Base-by-base conservation (phyloP, 2,888 invertebrate species). In the Leptogaster cylindrica region DNA sequence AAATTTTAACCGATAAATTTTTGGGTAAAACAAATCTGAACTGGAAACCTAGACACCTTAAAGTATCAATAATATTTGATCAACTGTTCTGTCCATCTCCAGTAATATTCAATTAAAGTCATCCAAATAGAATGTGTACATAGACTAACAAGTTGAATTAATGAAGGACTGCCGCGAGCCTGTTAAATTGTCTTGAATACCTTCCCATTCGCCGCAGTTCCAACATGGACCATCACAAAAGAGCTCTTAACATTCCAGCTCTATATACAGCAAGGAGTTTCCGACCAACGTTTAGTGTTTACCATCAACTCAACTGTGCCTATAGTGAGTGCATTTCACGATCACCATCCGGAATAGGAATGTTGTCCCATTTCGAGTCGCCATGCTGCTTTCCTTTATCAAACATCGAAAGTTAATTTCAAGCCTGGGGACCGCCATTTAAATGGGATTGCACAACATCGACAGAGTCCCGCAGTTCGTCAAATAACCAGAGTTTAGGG, bases 341-440 rank as follows among this genome's bases (percentile, higher is more conserved):
- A 55, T 55, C 55, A 20, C 36, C 36, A 55, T 55, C 55, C 55
- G 55, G 55, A 39, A 55, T 36, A 4, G 39, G n/a, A 55, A 39
- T 39, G 55, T 14, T 14, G 36, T 14, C 55, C 55, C 20, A 50
- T 27, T 27, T 12, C 20, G 18, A 18, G 8, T 1, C n/a, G n/a
- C 55, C 55, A 36, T 33, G 36, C 23, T 20, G 39, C 39, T 55
- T 36, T 7, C 36, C 55, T 39, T 18, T 23, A 55, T 55, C 55
- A 55, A 55, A 55, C 55, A 55, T 55, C 55, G 55, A 55, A 55
- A 55, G 55, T 55, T 55, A 55, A 55, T 36, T 55, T 55, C 18
- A 25, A 36, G 25, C 10, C 36, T 36, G 7, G n/a, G 55, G 39
- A 36, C 23, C 23, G 7, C 14, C 55, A 23, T 23, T 6, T 23